Conservation (phyloP, 1,140 invertebrate genomes). For the Drosophila miranda region DNA sequence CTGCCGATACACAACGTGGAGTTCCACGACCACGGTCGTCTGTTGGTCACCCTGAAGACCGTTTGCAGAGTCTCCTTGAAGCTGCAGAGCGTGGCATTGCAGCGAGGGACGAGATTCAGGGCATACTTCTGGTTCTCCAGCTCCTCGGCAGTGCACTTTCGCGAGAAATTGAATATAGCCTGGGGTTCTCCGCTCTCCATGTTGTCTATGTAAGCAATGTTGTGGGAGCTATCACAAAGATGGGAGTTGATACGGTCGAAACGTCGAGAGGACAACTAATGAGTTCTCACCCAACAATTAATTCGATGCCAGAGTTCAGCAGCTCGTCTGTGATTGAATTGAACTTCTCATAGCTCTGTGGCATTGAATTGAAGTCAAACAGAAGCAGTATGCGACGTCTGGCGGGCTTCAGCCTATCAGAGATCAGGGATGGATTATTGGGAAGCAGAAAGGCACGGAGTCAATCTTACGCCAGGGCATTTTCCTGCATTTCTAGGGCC, state of each 20-base stretch:
- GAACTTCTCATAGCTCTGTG: conserved; percentile 50
- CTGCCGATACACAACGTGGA: conserved; percentile 65
- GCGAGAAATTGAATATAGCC: conserved; percentile 53
- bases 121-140: conserved; percentile 68
- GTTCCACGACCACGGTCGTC: conserved; percentile 71
- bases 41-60: conserved; percentile 51
- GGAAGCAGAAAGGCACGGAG: not conserved
- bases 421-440: not conserved
- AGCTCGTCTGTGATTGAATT: conserved; percentile 35
- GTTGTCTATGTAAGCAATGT: conserved; percentile 69
- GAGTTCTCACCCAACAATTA: conserved; percentile 68
- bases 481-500: conserved; percentile 45
- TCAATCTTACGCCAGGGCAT: conserved; percentile 36
- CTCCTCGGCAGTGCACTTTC: conserved; percentile 36
- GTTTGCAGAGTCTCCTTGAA: conserved; percentile 61
- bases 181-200: conserved; percentile 41
- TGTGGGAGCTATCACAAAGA: conserved; percentile 42
- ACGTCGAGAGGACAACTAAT: no score
- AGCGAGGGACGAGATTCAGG: conserved; percentile 54
- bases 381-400: conserved; percentile 61
- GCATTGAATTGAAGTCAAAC: conserved; percentile 65
- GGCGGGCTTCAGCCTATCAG: conserved; percentile 27
- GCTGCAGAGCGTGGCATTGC: conserved; percentile 66
- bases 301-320: conserved; percentile 39
- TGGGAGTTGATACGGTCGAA: not conserved